A percentile compares a stretch with the other conserved stretches of the same genome.
These are phyloP conservation scores for Polylopha cassiicola DNA, from an alignment of 2,888 invertebrate genomes.

Conservation along the genomic window DNA sequence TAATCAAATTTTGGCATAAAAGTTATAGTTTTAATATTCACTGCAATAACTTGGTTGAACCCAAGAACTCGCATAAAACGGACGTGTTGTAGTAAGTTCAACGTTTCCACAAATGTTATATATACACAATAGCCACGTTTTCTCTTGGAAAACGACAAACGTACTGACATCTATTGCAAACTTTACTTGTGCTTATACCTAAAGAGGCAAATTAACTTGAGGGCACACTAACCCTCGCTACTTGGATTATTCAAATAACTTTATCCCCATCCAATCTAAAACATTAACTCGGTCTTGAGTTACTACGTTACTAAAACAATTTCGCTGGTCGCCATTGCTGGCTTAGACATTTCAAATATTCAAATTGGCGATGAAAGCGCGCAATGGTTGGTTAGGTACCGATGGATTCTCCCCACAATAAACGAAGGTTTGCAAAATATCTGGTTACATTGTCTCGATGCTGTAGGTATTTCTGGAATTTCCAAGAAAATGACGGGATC, in stretches of 20 bases:
- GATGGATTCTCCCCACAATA: conserved; percentile 44
- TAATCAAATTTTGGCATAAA: too few species aligned
- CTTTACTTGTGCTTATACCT: conserved; percentile 17
- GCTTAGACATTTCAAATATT: conserved; percentile 60
- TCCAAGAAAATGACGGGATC: background rate
- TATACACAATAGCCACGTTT: too few species aligned
- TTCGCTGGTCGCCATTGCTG: conserved; percentile 36
- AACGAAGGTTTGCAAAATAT: conserved; percentile 67
- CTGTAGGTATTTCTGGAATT: conserved; percentile 1
- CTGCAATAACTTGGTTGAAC: conserved; percentile 5
- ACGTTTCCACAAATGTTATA: too few species aligned
- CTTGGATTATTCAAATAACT: conserved; percentile 28
- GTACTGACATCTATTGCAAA: conserved; percentile 9
- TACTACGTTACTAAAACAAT: conserved; percentile 38
- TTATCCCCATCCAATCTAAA: conserved; percentile 26
- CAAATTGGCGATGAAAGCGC: conserved; percentile 58
- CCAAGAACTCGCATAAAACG: conserved; percentile 5
- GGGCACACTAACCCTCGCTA: conserved; percentile 26
- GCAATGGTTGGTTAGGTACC: conserved; percentile 65
- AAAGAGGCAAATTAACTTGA: conserved; percentile 26
- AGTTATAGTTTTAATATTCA: conserved; percentile 20
- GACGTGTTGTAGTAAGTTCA: too few species aligned
- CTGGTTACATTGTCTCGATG: conserved; percentile 46
- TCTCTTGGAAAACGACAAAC: too few species aligned
- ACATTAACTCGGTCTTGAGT: conserved; percentile 23